These are phyloP conservation scores for Opisthograptis luteolata DNA, from an alignment of 2,888 invertebrate genomes.

Conservation along the genomic window DNA sequence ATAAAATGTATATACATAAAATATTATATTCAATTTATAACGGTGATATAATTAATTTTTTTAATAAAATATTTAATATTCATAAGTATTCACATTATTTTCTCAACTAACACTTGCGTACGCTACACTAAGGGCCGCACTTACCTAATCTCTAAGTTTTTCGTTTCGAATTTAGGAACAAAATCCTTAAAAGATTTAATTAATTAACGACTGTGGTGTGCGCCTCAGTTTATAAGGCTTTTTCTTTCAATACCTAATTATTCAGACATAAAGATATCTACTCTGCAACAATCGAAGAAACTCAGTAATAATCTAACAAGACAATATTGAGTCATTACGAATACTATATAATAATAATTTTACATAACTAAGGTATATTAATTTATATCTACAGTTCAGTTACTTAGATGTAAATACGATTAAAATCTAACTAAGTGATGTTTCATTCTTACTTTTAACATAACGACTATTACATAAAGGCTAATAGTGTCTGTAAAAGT, in stretches of 20 bases:
- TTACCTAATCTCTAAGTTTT: no score
- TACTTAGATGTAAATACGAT: slow-evolving; percentile 57
- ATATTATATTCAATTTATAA: slow-evolving; percentile 59
- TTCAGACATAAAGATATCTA: slow-evolving; percentile 10
- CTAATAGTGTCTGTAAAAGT: slow-evolving; percentile 70
- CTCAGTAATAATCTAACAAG: slow-evolving; percentile 47
- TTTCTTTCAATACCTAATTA: background rate
- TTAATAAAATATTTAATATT: slow-evolving; percentile 27
- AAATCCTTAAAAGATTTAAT: no score
- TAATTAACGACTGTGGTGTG: no score
- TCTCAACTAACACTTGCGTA: slow-evolving; percentile 17
- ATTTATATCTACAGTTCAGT: slow-evolving; percentile 58
- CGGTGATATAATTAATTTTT: slow-evolving; percentile 55
- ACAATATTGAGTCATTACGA: slow-evolving; percentile 45
- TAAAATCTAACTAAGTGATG: slow-evolving; percentile 58
- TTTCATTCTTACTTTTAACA: slow-evolving; percentile 55
- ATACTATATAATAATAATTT: slow-evolving; percentile 47
- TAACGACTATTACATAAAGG: slow-evolving; percentile 59
- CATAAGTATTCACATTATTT: slow-evolving; percentile 7
- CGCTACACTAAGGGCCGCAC: no score
- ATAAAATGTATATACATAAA: slow-evolving; percentile 61
- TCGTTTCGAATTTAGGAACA: no score
- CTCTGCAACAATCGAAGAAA: slow-evolving; percentile 15
- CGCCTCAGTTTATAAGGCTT: no score
- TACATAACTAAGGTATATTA: slow-evolving; percentile 41